Percentiles rank a stretch among this genome's conserved stretches.
Conservation (phyloP, 2,797 vertebrate genomes). For the Muscicapa comitata region DNA sequence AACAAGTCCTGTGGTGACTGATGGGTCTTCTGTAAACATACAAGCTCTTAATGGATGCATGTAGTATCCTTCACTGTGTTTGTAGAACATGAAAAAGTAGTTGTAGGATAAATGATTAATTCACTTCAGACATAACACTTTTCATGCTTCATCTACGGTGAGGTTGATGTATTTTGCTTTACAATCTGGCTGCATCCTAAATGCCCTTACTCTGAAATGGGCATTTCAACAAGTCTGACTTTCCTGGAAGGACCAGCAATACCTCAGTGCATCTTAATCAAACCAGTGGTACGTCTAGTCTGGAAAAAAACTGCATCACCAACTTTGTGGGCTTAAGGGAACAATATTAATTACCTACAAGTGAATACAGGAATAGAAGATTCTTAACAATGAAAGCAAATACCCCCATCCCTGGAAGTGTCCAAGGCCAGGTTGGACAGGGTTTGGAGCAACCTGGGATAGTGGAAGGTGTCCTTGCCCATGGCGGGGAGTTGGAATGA, state of each 20-base stretch:
- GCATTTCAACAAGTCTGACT: slow-evolving; percentile 3
- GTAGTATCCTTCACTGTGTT: slow-evolving; percentile 25
- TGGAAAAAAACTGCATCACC: neutral
- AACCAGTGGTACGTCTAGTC: neutral
- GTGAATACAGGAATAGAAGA: neutral
- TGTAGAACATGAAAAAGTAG: slow-evolving; percentile 44
- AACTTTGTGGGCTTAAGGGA: neutral
- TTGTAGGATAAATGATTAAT: slow-evolving; percentile 62
- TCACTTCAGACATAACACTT: slow-evolving; percentile 40
- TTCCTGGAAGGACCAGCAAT: neutral
- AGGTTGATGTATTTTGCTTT: slow-evolving; percentile 47
- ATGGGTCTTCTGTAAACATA: slow-evolving; percentile 6
- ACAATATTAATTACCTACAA: neutral
- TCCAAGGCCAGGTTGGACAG: neutral
- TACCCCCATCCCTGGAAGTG: neutral
- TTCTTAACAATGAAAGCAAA: neutral
- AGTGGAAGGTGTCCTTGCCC: neutral
- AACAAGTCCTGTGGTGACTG: neutral
- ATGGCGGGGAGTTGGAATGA: neutral
- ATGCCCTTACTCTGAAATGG: slow-evolving; percentile 19
- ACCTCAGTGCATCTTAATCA: neutral
- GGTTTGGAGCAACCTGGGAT: neutral
- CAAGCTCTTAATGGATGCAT: slow-evolving; percentile 22
- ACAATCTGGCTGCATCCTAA: slow-evolving; percentile 17
- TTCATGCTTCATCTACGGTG: slow-evolving; percentile 34